Evolutionary conservation across 2,797 vertebrate species (phyloP).

Genomic region (Oryzias dopingdopingensis): DNA sequence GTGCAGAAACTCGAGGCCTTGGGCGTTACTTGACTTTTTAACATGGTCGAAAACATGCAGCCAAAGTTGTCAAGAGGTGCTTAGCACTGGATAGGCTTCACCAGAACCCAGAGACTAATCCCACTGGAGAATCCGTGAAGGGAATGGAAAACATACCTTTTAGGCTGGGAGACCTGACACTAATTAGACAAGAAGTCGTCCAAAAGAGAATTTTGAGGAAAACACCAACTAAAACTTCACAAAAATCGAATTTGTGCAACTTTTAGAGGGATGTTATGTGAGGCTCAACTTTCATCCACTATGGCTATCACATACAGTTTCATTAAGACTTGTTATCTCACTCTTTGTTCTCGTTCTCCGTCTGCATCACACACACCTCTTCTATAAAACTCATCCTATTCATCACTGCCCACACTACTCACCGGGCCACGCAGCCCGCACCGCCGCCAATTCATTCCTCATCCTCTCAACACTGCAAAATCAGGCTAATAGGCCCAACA

Average conservation of each 20-base stretch:
- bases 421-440: slow-evolving; percentile 40
- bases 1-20: too few relatives aligned
- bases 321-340: slow-evolving; percentile 23
- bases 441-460: slow-evolving; percentile 50
- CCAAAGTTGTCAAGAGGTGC: too few relatives aligned
- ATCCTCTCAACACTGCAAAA: slow-evolving; percentile 53
- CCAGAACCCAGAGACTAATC: too few relatives aligned
- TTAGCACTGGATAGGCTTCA: too few relatives aligned
- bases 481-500: slow-evolving; percentile 60
- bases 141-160: too few relatives aligned
- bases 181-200: too few relatives aligned
- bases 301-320: not conserved
- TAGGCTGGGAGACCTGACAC: too few relatives aligned
- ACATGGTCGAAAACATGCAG: not conserved
- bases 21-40: not conserved
- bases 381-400: slow-evolving; percentile 56
- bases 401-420: slow-evolving; percentile 34
- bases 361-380: slow-evolving; percentile 31
- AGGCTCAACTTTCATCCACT: too few relatives aligned
- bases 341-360: slow-evolving; percentile 18
- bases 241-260: too few relatives aligned
- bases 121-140: not conserved
- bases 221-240: too few relatives aligned
- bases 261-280: too few relatives aligned
- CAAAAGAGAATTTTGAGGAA: too few relatives aligned